Conservation (phyloP, 2,113 vertebrate species). For the Conger conger region DNA sequence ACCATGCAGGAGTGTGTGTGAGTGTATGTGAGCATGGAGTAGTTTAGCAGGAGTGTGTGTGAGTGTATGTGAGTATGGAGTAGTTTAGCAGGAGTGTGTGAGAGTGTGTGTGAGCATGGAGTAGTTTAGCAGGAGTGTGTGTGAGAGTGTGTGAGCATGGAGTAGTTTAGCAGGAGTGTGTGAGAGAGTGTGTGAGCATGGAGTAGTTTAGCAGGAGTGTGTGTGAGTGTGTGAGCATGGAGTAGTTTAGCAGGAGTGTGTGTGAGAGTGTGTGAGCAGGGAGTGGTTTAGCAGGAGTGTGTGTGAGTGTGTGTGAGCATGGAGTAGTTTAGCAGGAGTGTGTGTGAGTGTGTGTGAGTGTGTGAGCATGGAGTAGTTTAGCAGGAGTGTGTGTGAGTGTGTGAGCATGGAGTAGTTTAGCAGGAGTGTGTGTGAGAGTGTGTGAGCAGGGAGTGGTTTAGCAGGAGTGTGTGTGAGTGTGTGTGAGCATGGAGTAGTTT, state of each 20-base stretch:
- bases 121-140: neutral
- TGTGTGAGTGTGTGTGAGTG: too few relatives aligned
- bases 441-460: neutral
- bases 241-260: too few relatives aligned
- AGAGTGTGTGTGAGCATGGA: neutral
- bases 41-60: too few relatives aligned
- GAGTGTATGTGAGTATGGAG: neutral
- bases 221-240: too few relatives aligned
- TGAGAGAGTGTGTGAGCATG: too few relatives aligned
- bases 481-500: neutral
- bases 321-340: neutral
- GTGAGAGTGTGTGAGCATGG: too few relatives aligned
- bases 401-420: neutral
- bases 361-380: neutral
- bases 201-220: too few relatives aligned
- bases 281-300: neutral
- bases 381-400: too few relatives aligned
- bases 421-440: conserved; percentile 27
- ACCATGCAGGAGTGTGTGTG: neutral
- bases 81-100: conserved; percentile 13
- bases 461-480: too few relatives aligned
- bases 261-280: too few relatives aligned
- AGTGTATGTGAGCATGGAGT: neutral
- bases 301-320: neutral
- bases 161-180: too few relatives aligned